These are phyloP conservation scores for Hypercompe scribonia DNA, from an alignment of 2,888 invertebrate genomes.

Conservation along the genomic window DNA sequence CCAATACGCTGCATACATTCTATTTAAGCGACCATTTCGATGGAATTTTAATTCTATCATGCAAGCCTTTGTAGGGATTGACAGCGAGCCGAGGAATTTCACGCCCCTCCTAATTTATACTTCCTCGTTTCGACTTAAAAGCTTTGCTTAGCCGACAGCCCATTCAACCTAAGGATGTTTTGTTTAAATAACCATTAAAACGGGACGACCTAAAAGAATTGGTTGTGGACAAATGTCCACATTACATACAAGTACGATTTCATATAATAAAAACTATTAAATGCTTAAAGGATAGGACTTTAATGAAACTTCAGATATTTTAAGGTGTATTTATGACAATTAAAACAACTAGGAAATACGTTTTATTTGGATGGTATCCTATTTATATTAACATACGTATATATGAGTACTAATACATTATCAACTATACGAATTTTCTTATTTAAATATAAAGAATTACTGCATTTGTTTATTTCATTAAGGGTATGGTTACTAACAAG, in stretches of 20 bases:
- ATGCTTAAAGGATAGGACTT: background rate
- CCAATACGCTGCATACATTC: slow-evolving; percentile 2
- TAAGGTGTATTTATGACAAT: background rate
- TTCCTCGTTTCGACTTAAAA: slow-evolving; percentile 67
- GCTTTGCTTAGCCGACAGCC: slow-evolving; percentile 33
- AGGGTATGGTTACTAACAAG: background rate
- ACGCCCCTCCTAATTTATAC: slow-evolving; percentile 79
- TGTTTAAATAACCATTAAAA: slow-evolving; percentile 38
- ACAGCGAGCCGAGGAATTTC: slow-evolving; percentile 74
- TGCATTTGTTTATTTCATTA: too few species aligned
- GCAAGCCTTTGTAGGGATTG: slow-evolving; percentile 68
- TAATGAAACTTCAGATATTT: background rate
- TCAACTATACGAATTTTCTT: too few species aligned
- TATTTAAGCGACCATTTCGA: slow-evolving; percentile 48
- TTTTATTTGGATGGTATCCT: too few species aligned
- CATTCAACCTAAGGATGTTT: slow-evolving; percentile 44
- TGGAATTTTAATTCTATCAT: slow-evolving; percentile 75
- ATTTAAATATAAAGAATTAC: too few species aligned
- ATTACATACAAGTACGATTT: background rate
- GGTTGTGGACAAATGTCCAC: background rate
- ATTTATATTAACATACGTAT: too few species aligned
- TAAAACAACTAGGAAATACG: background rate
- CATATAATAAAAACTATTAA: background rate
- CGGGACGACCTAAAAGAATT: slow-evolving; percentile 24
- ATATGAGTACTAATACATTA: too few species aligned